A percentile compares a stretch with the other conserved stretches of the same genome.
Conservation (phyloP, 2,888 invertebrate species). For the Phragmatobia fuliginosa region DNA sequence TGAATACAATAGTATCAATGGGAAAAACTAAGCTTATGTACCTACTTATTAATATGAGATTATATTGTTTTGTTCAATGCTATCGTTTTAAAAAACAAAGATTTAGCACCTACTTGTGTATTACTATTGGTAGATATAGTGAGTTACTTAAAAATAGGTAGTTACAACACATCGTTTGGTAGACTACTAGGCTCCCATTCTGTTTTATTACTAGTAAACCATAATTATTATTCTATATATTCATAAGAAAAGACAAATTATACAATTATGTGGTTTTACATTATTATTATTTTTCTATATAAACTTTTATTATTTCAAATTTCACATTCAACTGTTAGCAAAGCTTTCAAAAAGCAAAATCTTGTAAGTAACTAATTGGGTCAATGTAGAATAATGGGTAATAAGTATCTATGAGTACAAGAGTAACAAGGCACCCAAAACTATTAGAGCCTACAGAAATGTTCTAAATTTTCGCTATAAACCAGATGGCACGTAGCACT, state of each 20-base stretch:
- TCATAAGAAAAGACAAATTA: too few relatives aligned
- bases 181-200: too few relatives aligned
- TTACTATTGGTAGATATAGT: not conserved
- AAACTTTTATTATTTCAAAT: not conserved
- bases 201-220: too few relatives aligned
- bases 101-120: too few relatives aligned
- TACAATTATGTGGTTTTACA: not conserved
- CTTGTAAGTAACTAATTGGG: not conserved
- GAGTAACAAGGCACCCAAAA: not conserved
- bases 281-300: not conserved
- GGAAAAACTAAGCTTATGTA: too few relatives aligned
- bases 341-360: too few relatives aligned
- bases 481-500: constrained; percentile 32
- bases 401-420: not conserved
- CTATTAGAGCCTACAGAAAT: constrained; percentile 19
- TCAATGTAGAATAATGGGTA: constrained; percentile 6
- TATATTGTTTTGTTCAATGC: too few relatives aligned
- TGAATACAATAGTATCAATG: too few relatives aligned
- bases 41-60: too few relatives aligned
- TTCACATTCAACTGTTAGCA: too few relatives aligned
- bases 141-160: not conserved
- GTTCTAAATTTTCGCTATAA: constrained; percentile 28
- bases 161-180: not conserved
- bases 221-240: too few relatives aligned
- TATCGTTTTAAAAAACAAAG: too few relatives aligned